Base-by-base conservation (phyloP, 2,888 invertebrate species). In the Neocrepidodera transversa region DNA sequence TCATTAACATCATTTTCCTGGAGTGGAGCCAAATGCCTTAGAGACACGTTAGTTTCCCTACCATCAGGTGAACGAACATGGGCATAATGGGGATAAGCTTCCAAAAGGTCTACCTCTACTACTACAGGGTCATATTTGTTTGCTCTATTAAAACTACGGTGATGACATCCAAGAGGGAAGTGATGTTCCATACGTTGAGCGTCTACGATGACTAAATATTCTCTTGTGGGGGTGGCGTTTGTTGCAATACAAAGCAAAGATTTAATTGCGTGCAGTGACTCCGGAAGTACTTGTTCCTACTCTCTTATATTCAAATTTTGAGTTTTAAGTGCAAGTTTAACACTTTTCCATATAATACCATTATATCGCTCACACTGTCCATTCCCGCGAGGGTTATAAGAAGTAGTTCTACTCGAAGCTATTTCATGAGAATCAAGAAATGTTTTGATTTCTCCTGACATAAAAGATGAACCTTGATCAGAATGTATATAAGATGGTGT, bases 281-380 rank as follows among this genome's bases (percentile, higher is more conserved):
- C 49, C 2, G 18, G 18, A 5, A 32, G 11, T 2, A 49, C 16
- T n/a, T 3, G 5, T 35, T 49, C 17, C 30, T 32, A 32, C 1
- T 49, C 1, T 4, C 8, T 16, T 10, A n/a, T 17, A 1, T 6
- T 5, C 16, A 36, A 14, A 4, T 36, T 20, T 17, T n/a, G 16
- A 2, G 16, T 2, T 36, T 35, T 50, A 2, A 20, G 20, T 6
- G 36, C 36, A n/a, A 50, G 36, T 2, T 18, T 13, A 20, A 36
- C 20, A 1, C 36, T 30, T 23, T n/a, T 35, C 50, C 50, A 50
- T 20, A 50, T 50, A 6, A 18, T 50, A 6, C 36, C 36, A 50
- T 36, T 50, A 1, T 50, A 20, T 5, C 50, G 17, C 13, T 50
- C 20, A 7, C 35, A 7, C 11, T 13, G 20, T 2, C 50, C 36